Base-by-base conservation (phyloP, 1,140 invertebrate genomes). In the Meteorus sp. region DNA sequence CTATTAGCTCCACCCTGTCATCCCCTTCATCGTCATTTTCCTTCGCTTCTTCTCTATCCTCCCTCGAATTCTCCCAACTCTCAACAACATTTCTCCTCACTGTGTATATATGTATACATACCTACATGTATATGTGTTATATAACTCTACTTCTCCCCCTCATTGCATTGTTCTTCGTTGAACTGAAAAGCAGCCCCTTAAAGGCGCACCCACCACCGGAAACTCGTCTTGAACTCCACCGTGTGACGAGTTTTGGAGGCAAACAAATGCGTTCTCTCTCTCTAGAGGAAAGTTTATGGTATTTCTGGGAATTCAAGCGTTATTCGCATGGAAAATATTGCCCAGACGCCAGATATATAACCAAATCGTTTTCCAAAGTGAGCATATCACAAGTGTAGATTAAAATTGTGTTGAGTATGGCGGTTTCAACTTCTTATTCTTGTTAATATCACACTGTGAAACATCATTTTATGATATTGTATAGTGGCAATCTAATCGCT, bases 1-100 rank as follows among this genome's bases (percentile, higher is more conserved):
- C 53, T 56, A 56, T 56, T 56, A 56, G 53, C 39, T 56, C 45
- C 41, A 19, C 53, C 41, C 53, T 56, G 41, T 45, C 41, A 56
- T 27, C 0, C 9, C 27, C 29, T 29, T 27, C 27, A 15, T 31
- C 39, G n/a, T n/a, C n/a, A n/a, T n/a, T n/a, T n/a, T n/a, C n/a
- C n/a, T n/a, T n/a, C n/a, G n/a, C n/a, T n/a, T 31, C 39, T 9
- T 9, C 19, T n/a, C 15, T 2, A 1, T 29, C 22, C 25, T 27
- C 23, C 25, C 23, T 43, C 15, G 5, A 29, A 8, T n/a, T 44
- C 22, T 23, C 19, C 15, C 33, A 23, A 8, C 27, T 51, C 29
- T 9, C 25, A 22, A n/a, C 25, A 25, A 6, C 48, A 33, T 13
- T 25, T 33, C 15, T 52, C 15, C 19, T 20, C 9, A 23, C n/a